Conservation (phyloP, 2,888 invertebrate genomes). For the Odontocolon sp. region DNA sequence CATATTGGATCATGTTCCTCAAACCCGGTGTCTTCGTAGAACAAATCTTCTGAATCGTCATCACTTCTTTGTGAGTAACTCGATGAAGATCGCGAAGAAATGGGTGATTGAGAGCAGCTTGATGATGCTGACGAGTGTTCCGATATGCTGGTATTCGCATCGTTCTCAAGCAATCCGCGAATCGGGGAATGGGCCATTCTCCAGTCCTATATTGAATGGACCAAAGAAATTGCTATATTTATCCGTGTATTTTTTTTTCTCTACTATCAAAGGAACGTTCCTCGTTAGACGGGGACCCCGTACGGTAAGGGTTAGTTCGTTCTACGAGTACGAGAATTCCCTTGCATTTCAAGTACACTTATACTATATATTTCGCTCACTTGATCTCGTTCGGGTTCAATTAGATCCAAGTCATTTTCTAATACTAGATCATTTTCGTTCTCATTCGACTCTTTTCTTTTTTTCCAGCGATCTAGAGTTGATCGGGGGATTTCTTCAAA, state of each 20-base stretch:
- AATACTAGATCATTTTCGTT: background rate
- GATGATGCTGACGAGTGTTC: background rate
- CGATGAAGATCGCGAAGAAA: background rate
- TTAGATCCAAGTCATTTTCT: background rate
- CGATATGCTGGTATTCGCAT: no score
- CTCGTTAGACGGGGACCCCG: no score
- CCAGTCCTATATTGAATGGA: no score
- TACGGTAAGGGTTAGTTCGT: no score
- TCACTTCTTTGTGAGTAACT: background rate
- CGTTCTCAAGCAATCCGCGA: no score
- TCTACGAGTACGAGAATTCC: no score
- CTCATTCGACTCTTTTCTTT: background rate
- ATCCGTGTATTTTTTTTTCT: no score
- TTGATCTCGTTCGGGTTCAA: background rate
- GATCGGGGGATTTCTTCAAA: background rate
- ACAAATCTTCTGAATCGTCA: background rate
- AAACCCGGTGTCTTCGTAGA: background rate
- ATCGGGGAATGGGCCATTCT: no score
- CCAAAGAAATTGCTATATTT: no score
- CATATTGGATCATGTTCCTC: background rate
- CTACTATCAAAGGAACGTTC: no score
- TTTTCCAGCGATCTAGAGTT: constrained; percentile 4
- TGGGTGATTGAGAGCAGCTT: background rate
- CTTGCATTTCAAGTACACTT: no score
- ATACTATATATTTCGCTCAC: no score